phyloP scores from a whole-genome alignment of 1,140 invertebrate species.

The Tetramorium simillimum region DNA sequence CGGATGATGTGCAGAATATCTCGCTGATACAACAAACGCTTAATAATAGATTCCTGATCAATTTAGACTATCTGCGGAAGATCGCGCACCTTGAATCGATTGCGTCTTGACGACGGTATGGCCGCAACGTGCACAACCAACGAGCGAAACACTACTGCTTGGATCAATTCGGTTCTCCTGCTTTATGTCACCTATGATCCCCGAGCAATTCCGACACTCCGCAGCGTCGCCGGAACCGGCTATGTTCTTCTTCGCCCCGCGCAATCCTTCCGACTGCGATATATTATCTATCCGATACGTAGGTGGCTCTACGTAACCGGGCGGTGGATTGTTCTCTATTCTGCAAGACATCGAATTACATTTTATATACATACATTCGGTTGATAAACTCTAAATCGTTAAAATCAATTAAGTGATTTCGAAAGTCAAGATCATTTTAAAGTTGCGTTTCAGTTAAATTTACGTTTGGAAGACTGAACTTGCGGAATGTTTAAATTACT shows the following conservation, averaged over 20 bases:
- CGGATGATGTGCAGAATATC: not conserved
- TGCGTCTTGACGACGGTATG: constrained; percentile 50
- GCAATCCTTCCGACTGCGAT: constrained; percentile 53
- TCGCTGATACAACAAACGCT: not conserved
- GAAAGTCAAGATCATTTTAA: not conserved
- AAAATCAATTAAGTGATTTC: not conserved
- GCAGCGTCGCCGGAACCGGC: constrained; percentile 59
- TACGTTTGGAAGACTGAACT: not conserved
- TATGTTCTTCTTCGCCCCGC: constrained; percentile 30
- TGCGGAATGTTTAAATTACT: not conserved
- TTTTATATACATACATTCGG: not conserved
- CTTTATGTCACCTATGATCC: constrained; percentile 23
- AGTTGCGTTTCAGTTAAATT: not conserved
- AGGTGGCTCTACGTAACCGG: constrained; percentile 41
- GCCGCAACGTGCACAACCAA: constrained; percentile 69
- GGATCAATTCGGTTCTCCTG: constrained; percentile 63
- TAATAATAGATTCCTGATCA: not conserved
- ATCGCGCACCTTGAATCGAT: constrained; percentile 58
- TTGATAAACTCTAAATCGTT: not conserved
- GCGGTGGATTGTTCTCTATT: constrained; percentile 60
- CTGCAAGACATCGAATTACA: constrained; percentile 41
- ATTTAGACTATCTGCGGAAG: not conserved
- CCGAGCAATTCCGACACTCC: constrained; percentile 68
- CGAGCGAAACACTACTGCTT: constrained; percentile 58
- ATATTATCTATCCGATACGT: constrained; percentile 68